phyloP scores from a whole-genome alignment of 2,888 invertebrate species.

The Catocala sponsa region DNA sequence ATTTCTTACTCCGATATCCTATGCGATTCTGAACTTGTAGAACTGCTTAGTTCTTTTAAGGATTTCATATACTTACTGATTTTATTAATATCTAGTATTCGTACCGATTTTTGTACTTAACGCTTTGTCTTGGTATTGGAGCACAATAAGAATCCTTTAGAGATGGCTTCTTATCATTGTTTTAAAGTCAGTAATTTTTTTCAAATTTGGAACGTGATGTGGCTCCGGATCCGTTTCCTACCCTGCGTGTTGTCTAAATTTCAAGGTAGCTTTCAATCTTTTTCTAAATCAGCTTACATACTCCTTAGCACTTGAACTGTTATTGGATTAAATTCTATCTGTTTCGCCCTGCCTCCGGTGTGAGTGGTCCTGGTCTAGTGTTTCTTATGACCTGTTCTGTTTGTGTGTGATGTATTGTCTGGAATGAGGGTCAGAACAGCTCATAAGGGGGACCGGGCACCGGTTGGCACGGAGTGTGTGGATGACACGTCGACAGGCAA shows the following conservation, averaged over 20 bases:
- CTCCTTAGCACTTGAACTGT: constrained; percentile 54
- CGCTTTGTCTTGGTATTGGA: constrained; percentile 79
- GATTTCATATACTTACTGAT: constrained; percentile 64
- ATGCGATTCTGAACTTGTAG: constrained; percentile 72
- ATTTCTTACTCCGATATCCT: constrained; percentile 63
- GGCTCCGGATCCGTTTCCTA: constrained; percentile 59
- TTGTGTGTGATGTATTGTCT: constrained; percentile 44
- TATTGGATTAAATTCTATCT: constrained; percentile 47
- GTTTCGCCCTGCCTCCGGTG: constrained; percentile 67
- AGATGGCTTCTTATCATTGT: constrained; percentile 77
- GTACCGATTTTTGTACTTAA: constrained; percentile 56
- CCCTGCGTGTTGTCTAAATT: constrained; percentile 62
- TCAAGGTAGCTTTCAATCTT: constrained; percentile 62
- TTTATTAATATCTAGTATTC: constrained; percentile 60
- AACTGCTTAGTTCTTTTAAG: constrained; percentile 77
- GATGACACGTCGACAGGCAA: constrained; percentile 93
- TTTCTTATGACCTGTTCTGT: constrained; percentile 63
- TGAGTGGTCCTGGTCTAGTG: constrained; percentile 63
- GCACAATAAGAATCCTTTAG: constrained; percentile 74
- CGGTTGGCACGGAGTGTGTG: constrained; percentile 87
- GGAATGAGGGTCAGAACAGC: constrained; percentile 61
- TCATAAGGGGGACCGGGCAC: constrained; percentile 72
- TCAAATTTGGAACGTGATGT: constrained; percentile 61
- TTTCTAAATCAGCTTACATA: constrained; percentile 60
- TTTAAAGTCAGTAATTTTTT: constrained; percentile 65